These are phyloP conservation scores for Coregonus ussuriensis DNA, from an alignment of 2,797 vertebrate genomes.

Conservation along the genomic window DNA sequence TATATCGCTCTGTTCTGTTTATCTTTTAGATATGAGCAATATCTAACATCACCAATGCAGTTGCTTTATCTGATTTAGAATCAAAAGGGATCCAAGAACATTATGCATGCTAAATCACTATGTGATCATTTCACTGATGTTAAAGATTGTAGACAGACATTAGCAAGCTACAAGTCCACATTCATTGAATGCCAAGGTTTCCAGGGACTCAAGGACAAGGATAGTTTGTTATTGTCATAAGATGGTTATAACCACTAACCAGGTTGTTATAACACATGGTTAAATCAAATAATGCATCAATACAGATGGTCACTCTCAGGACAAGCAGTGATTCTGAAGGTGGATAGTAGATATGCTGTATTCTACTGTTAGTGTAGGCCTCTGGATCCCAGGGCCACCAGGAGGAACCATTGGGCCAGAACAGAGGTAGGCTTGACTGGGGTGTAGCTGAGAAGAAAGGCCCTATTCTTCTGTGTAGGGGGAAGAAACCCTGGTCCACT, in stretches of 20 bases:
- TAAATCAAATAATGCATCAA: background rate
- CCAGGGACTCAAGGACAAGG: background rate
- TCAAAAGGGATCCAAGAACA: background rate
- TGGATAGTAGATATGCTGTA: too few relatives aligned
- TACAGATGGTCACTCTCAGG: background rate
- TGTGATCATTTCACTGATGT: constrained; percentile 4
- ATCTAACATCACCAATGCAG: background rate
- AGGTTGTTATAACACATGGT: too few relatives aligned
- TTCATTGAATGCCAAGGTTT: constrained; percentile 10
- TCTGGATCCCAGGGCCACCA: constrained; percentile 64
- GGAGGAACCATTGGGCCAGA: constrained; percentile 63
- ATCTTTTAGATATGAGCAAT: background rate
- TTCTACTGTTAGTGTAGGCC: background rate
- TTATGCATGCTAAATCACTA: background rate
- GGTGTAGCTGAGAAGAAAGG: constrained; percentile 76
- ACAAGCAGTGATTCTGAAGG: background rate
- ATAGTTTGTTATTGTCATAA: background rate
- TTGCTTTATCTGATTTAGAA: background rate
- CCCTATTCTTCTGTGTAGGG: constrained; percentile 72
- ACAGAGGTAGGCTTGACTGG: constrained; percentile 61
- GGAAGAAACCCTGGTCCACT: constrained; percentile 44
- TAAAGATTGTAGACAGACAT: constrained; percentile 4
- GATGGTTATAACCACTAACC: background rate
- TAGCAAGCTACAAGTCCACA: background rate
- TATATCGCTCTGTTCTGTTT: background rate